phyloP scores from a whole-genome alignment of 2,113 vertebrate species.

The Eptatretus burgeri region DNA sequence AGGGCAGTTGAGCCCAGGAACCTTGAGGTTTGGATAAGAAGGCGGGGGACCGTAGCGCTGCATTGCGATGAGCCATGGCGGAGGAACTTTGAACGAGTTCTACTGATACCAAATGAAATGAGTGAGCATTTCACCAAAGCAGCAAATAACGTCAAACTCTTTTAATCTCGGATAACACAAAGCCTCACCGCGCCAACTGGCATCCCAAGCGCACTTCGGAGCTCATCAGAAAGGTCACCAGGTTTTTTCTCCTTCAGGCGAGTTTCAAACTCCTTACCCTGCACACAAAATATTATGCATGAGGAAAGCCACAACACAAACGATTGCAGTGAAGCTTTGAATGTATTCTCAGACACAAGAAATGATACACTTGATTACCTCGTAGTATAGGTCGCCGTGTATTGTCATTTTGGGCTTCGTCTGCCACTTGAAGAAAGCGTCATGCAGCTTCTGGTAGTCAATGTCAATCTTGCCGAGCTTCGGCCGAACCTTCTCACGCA shows the following conservation, averaged over 20 bases:
- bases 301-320: background rate
- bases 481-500: conserved; percentile 73
- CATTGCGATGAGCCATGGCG: conserved; percentile 69
- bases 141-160: background rate
- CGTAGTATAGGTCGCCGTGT: conserved; percentile 66
- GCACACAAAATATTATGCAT: conserved; percentile 6
- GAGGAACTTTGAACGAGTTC: conserved; percentile 69
- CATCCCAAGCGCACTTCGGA: conserved; percentile 57
- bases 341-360: too few species aligned
- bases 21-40: conserved; percentile 62
- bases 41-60: conserved; percentile 56
- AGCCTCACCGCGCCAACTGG: conserved; percentile 46
- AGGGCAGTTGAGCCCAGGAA: conserved; percentile 48
- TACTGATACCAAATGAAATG: conserved; percentile 12
- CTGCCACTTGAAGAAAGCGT: conserved; percentile 91
- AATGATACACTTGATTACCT: conserved; percentile 20
- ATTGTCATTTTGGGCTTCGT: conserved; percentile 73
- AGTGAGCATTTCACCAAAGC: too few species aligned
- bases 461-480: conserved; percentile 93
- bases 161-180: too few species aligned
- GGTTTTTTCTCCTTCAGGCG: conserved; percentile 76
- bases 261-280: conserved; percentile 81
- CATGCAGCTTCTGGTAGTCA: conserved; percentile 76
- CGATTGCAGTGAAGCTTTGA: too few species aligned
- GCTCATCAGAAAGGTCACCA: conserved; percentile 51